Percentiles rank a stretch among this genome's conserved stretches.
These are phyloP conservation scores for Smutsia temminckii DNA, from an alignment of 2,797 vertebrate genomes.

Conservation along the genomic window DNA sequence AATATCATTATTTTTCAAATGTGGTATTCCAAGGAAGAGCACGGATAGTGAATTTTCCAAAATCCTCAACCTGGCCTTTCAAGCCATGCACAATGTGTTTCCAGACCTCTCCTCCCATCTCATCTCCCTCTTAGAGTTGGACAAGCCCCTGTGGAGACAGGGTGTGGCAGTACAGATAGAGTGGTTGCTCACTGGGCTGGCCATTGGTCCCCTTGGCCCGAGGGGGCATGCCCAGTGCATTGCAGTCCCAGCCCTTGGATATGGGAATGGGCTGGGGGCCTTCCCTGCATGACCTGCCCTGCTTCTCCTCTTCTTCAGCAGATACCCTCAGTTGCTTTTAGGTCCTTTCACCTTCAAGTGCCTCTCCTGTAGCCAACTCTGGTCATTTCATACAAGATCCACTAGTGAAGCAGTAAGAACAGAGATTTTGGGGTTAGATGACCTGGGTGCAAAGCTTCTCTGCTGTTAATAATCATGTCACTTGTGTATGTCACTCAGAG, in stretches of 20 bases:
- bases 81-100: background rate
- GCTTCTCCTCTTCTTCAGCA: background rate
- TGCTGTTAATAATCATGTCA: background rate
- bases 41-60: background rate
- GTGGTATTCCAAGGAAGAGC: background rate
- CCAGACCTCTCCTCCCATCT: background rate
- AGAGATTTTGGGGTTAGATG: background rate
- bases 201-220: background rate
- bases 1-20: slow-evolving; percentile 9
- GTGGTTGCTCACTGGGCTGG: accelerated
- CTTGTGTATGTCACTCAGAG: background rate
- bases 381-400: background rate
- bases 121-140: background rate
- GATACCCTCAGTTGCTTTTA: background rate
- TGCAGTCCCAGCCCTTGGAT: background rate
- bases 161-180: background rate
- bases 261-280: background rate
- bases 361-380: background rate
- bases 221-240: accelerated
- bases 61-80: background rate
- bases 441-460: background rate
- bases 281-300: background rate
- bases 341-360: background rate
- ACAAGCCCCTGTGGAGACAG: background rate
- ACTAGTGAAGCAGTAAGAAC: background rate